Evolutionary conservation across 2,888 invertebrate genomes (phyloP).

Genomic region (Aspidiotus destructor): DNA sequence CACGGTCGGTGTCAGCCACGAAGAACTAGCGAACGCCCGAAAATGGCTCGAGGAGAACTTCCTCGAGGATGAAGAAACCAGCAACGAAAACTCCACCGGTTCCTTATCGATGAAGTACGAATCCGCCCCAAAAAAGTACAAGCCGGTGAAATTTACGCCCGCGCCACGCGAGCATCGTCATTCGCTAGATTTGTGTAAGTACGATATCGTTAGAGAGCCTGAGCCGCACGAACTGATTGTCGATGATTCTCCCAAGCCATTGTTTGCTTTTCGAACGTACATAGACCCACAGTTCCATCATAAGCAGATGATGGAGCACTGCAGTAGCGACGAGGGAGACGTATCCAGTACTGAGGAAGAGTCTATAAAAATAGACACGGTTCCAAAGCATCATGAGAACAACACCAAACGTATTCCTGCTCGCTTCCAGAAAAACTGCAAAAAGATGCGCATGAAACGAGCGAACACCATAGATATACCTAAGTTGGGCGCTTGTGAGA

Average conservation of each 20-base stretch:
- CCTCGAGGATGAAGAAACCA: conserved; percentile 11
- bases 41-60: conserved; percentile 48
- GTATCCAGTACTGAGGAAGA: conserved; percentile 38
- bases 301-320: conserved; percentile 12
- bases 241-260: conserved; percentile 1
- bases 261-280: neutral
- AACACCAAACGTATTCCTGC: conserved; percentile 33
- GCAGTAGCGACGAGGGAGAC: conserved; percentile 35
- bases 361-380: conserved; percentile 35
- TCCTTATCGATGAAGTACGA: conserved; percentile 10
- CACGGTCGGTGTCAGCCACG: conserved; percentile 72
- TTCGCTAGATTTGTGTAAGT: neutral
- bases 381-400: neutral
- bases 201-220: neutral
- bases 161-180: neutral
- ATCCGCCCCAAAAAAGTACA: conserved; percentile 18
- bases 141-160: conserved; percentile 34
- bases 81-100: neutral
- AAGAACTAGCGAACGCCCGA: conserved; percentile 69
- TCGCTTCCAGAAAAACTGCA: conserved; percentile 43
- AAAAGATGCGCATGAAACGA: conserved; percentile 70
- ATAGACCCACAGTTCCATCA: conserved; percentile 6
- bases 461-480: conserved; percentile 77
- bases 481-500: conserved; percentile 5
- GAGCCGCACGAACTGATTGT: conserved; percentile 13